Evolutionary conservation across 2,797 vertebrate species (phyloP).

Genomic region (Numenius phaeopus): DNA sequence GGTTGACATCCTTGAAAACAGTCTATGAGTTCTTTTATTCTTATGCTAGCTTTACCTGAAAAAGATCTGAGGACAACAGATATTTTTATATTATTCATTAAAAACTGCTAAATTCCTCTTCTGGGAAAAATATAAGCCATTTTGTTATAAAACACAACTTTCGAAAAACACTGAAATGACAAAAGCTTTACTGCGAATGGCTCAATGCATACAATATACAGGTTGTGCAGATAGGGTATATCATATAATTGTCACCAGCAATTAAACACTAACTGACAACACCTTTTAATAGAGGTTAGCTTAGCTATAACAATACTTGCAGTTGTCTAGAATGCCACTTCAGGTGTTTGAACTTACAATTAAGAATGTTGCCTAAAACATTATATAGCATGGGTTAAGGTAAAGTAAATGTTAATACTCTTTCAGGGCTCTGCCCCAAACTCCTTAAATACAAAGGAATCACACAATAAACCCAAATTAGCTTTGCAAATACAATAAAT

Average conservation of each 20-base stretch:
- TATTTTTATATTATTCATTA: conserved; percentile 82
- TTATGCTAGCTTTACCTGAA: conserved; percentile 77
- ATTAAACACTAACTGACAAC: conserved; percentile 68
- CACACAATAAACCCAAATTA: conserved; percentile 88
- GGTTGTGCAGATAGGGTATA: conserved; percentile 67
- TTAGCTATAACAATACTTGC: conserved; percentile 69
- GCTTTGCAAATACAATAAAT: conserved; percentile 80
- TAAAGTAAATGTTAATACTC: conserved; percentile 82
- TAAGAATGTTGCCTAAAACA: conserved; percentile 87
- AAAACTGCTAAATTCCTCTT: conserved; percentile 80
- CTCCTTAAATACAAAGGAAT: conserved; percentile 92
- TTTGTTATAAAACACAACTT: conserved; percentile 82
- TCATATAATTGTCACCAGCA: conserved; percentile 73
- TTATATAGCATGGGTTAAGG: conserved; percentile 76
- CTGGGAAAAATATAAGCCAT: conserved; percentile 84
- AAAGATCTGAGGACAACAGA: conserved; percentile 77
- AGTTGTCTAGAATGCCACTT: conserved; percentile 75
- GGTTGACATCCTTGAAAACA: conserved; percentile 77
- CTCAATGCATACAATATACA: conserved; percentile 76
- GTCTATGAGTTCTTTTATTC: conserved; percentile 69
- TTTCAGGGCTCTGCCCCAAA: conserved; percentile 92
- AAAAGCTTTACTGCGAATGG: conserved; percentile 71
- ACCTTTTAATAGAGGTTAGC: conserved; percentile 70
- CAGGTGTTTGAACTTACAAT: conserved; percentile 76
- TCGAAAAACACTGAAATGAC: conserved; percentile 78